A percentile compares a stretch with the other conserved stretches of the same genome.
These are phyloP conservation scores for Sebastes elongatus DNA, from an alignment of 2,797 vertebrate genomes.

Conservation along the genomic window DNA sequence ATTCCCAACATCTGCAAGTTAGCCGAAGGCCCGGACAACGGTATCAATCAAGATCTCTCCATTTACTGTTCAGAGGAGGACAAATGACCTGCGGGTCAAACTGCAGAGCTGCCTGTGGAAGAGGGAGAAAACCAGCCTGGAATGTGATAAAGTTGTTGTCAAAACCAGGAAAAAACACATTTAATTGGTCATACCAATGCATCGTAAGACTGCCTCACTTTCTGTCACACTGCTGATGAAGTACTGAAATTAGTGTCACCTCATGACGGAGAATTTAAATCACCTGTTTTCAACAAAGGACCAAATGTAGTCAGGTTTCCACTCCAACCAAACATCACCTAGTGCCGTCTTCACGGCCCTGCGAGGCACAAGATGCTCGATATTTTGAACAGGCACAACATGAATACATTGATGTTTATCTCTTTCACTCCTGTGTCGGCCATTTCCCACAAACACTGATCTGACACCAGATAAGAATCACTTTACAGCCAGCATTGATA, in stretches of 20 bases:
- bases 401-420: constrained; percentile 3
- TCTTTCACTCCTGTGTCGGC: neutral
- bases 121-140: constrained; percentile 1
- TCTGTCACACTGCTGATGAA: neutral
- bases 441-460: constrained; percentile 3
- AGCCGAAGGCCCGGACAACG: constrained; percentile 6
- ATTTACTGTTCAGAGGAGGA: constrained; percentile 29
- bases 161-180: neutral
- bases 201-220: neutral
- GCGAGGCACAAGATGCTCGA: neutral
- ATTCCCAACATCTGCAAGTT: constrained; percentile 47
- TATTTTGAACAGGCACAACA: constrained; percentile 6
- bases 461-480: neutral
- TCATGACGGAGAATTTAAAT: constrained; percentile 17
- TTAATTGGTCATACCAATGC: neutral
- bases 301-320: neutral
- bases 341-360: neutral
- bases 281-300: neutral
- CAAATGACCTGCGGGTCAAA: constrained; percentile 29
- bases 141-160: neutral
- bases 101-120: constrained; percentile 11
- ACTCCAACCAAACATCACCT: neutral
- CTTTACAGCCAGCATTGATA: neutral
- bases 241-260: constrained; percentile 10
- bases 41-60: constrained; percentile 48